Conservation (phyloP, 2,888 invertebrate species). For the Drosophila anomalipes region DNA sequence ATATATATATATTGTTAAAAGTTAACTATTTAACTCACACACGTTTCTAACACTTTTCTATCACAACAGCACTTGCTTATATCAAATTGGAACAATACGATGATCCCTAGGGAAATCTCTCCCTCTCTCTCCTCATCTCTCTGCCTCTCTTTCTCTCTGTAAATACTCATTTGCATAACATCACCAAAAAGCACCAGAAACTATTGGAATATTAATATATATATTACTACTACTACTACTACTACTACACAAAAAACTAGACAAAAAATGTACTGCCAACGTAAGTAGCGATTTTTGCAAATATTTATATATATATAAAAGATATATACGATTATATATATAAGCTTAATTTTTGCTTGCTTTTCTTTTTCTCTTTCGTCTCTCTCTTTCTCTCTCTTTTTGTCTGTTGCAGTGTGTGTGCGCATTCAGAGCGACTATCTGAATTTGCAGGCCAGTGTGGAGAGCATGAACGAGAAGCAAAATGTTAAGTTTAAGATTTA, state of each 20-base stretch:
- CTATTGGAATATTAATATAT: conserved; percentile 47
- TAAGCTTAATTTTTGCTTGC: neutral
- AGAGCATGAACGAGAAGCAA: conserved; percentile 80
- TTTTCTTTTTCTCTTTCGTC: conserved; percentile 14
- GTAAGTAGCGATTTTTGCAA: conserved; percentile 57
- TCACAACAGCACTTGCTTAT: conserved; percentile 84
- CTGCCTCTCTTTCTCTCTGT: conserved; percentile 29
- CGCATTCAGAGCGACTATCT: conserved; percentile 82
- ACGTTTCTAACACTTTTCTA: conserved; percentile 56
- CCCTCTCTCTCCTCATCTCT: conserved; percentile 19
- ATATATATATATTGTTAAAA: conserved; percentile 13
- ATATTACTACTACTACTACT: conserved; percentile 9
- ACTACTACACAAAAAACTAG: conserved; percentile 8
- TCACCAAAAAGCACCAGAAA: conserved; percentile 57
- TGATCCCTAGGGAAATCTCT: conserved; percentile 67
- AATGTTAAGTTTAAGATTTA: conserved; percentile 78
- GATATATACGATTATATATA: conserved; percentile 4
- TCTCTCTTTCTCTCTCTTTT: neutral
- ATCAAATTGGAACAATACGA: conserved; percentile 84
- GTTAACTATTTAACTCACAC: conserved; percentile 29
- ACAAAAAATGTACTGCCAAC: conserved; percentile 50
- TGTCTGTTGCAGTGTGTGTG: conserved; percentile 76
- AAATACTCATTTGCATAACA: conserved; percentile 47
- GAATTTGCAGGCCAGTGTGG: conserved; percentile 78
- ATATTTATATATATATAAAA: neutral